Base-by-base conservation (phyloP, 2,113 vertebrate species). In the Mormyrus lacerda region DNA sequence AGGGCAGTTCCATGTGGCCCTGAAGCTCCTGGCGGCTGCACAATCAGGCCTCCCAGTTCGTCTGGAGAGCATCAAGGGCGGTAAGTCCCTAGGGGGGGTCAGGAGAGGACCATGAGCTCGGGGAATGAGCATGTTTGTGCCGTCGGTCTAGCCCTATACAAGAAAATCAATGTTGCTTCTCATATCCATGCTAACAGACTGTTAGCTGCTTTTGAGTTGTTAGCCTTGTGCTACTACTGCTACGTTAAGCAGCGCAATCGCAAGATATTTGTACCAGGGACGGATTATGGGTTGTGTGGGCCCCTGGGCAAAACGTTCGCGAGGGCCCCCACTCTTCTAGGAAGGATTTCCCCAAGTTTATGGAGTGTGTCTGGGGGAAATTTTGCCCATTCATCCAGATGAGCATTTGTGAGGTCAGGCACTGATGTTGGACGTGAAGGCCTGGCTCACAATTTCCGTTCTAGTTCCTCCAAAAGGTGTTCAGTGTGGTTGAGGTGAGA, bases 21-120 rank as follows among this genome's bases (percentile, higher is more conserved):
- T 99, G 94, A 99, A 98, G 94, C 95, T 99, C 93, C 97, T 99
- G 65, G 97, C 98, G 0, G 97, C 97, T 19, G 96, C 96, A 0
- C 98, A 99, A 93, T 93, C 96, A 3, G 97, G 97, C 39, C 95
- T 98, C 79, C 97, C 98, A n/a, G 90, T 99, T 89, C 95, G 95
- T 47, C 95, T 97, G 91, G 97, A 99, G 92, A 98, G 96, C 90
- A 94, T 97, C 90, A 95, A 96, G 82, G 96, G 96, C 92, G 97
- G 98, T 99, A 94, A 97, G 97, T 96, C 39, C 89, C 87, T 6
- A 48, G 51, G 88, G 53, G 45, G 19, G 89, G 55, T 27, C 42
- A 10, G 82, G 44, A 24, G 21, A 47, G 21, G 82, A 19, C 42
- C 39, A 48, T 10, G 82, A 44, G 13, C 27, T 6, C 4, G 10